phyloP scores from a whole-genome alignment of 2,797 vertebrate genomes.

The Miichthys miiuy region DNA sequence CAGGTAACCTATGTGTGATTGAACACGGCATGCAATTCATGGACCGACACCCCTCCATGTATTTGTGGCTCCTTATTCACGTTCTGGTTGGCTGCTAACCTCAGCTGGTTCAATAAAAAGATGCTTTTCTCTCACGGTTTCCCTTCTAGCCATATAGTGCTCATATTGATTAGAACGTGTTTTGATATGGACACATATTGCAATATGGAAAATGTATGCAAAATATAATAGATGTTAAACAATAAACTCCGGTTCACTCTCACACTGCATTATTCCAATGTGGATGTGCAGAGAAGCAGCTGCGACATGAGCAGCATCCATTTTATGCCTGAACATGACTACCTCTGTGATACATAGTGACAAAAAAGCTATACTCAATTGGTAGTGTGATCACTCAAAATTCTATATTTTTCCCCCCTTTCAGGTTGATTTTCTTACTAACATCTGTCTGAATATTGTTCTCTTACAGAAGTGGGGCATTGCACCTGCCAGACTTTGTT shows the following conservation, averaged over 20 bases:
- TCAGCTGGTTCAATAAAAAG: not conserved
- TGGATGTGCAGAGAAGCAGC: too few species aligned
- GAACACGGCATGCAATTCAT: slow-evolving; percentile 9
- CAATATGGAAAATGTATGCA: not conserved
- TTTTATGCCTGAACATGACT: too few species aligned
- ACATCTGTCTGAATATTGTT: not conserved
- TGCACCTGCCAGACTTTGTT: too few species aligned
- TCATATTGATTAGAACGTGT: not conserved
- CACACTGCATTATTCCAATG: too few species aligned
- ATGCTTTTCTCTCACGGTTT: not conserved
- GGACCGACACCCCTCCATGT: not conserved
- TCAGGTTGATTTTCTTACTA: not conserved
- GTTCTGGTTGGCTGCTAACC: slow-evolving; percentile 4
- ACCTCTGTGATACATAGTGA: too few species aligned
- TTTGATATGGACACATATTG: not conserved
- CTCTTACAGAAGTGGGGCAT: too few species aligned
- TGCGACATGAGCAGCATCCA: too few species aligned
- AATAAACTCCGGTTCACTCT: too few species aligned
- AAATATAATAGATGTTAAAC: not conserved
- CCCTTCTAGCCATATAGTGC: not conserved
- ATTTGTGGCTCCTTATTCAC: not conserved
- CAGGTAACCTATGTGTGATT: slow-evolving; percentile 39
- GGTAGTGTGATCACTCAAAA: too few species aligned
- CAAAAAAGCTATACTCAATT: too few species aligned
- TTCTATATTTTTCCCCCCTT: not conserved